Percentiles rank a stretch among this genome's conserved stretches.
Conservation (phyloP, 2,888 invertebrate species). For the Caradrina kadenii region DNA sequence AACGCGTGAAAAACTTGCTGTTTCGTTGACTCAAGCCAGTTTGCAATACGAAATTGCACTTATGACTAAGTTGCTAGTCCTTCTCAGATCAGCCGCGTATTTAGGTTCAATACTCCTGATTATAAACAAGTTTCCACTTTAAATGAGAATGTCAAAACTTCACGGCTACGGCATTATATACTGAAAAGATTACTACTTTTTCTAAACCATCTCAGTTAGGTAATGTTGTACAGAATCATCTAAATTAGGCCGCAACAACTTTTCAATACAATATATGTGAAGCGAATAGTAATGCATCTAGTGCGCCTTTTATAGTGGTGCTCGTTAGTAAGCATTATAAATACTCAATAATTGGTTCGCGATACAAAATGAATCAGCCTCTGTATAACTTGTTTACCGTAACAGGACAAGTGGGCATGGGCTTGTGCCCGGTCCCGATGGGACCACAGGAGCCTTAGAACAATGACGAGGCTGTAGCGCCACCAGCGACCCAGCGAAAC, state of each 20-base stretch:
- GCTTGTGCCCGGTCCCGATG: conserved; percentile 56
- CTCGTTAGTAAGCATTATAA: conserved; percentile 64
- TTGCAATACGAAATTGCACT: conserved; percentile 68
- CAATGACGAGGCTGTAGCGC: conserved; percentile 50
- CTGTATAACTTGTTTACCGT: conserved; percentile 78
- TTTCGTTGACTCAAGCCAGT: conserved; percentile 67
- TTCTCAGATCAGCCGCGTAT: conserved; percentile 16
- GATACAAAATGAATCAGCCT: conserved; percentile 78
- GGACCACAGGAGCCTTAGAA: conserved; percentile 53
- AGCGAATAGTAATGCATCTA: conserved; percentile 39
- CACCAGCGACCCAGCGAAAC: conserved; percentile 6
- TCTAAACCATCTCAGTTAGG: conserved; percentile 13
- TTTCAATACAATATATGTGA: conserved; percentile 35
- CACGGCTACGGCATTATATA: not conserved
- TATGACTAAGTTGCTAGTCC: conserved; percentile 48
- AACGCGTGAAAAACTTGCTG: conserved; percentile 79
- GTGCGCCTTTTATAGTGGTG: conserved; percentile 54
- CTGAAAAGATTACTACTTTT: conserved; percentile 2
- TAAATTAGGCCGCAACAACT: conserved; percentile 35
- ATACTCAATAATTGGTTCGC: conserved; percentile 71
- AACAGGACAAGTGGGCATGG: conserved; percentile 77
- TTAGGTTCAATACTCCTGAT: conserved; percentile 24
- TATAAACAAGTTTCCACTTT: conserved; percentile 14
- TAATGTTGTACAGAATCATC: conserved; percentile 14
- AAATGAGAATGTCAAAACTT: conserved; percentile 5